Percentiles rank a stretch among this genome's conserved stretches.
Conservation (phyloP, 2,797 vertebrate genomes). For the Clarias fuscus region DNA sequence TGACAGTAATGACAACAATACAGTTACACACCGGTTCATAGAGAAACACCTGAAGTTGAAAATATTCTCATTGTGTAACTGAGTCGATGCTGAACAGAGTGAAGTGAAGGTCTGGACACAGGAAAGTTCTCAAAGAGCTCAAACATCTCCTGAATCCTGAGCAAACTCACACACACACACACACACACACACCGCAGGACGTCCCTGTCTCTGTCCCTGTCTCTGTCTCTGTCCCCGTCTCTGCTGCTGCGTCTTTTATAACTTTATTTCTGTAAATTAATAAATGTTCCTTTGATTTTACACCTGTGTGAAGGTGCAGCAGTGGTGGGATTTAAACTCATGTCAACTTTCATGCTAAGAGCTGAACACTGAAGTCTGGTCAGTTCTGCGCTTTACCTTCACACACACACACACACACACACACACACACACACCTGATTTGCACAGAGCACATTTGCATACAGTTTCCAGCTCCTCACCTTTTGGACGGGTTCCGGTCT, state of each 20-base stretch:
- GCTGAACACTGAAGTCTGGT: not conserved
- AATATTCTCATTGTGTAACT: not conserved
- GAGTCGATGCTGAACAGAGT: not conserved
- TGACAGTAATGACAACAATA: not conserved
- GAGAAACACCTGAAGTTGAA: not conserved
- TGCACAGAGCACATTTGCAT: constrained; percentile 3
- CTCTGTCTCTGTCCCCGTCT: too few species aligned
- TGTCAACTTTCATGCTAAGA: not conserved
- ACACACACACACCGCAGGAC: not conserved
- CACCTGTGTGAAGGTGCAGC: not conserved
- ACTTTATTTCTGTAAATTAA: not conserved
- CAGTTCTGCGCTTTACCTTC: not conserved
- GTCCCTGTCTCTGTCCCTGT: too few species aligned
- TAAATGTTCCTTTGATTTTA: too few species aligned
- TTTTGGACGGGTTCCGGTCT: constrained; percentile 95
- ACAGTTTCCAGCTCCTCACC: constrained; percentile 67
- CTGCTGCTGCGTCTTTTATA: not conserved
- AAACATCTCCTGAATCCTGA: not conserved
- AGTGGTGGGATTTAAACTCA: not conserved
- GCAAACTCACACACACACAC: too few species aligned
- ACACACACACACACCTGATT: not conserved
- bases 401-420: too few species aligned
- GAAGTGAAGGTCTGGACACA: not conserved
- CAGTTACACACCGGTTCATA: not conserved
- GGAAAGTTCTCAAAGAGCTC: not conserved